phyloP scores from a whole-genome alignment of 2,888 invertebrate genomes.

The Gibbula magus region DNA sequence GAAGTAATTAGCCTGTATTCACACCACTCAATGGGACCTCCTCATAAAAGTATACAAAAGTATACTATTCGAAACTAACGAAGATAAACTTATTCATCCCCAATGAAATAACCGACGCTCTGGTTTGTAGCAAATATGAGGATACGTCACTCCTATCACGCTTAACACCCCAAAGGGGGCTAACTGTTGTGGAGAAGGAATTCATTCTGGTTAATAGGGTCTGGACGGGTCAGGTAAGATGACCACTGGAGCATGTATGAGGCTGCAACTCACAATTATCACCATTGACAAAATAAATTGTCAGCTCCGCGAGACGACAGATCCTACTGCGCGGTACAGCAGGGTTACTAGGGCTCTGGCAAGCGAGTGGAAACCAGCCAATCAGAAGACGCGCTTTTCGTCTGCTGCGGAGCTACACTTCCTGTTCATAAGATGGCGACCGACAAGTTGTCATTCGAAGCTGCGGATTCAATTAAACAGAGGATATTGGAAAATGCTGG shows the following conservation, averaged over 20 bases:
- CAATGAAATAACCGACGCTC: too few relatives aligned
- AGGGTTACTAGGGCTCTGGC: slow-evolving; percentile 22
- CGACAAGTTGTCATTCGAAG: slow-evolving; percentile 39
- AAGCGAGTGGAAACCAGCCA: slow-evolving; percentile 33
- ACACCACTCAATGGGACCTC: too few relatives aligned
- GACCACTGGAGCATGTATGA: slow-evolving; percentile 9
- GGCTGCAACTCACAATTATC: slow-evolving; percentile 12
- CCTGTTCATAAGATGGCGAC: slow-evolving; percentile 35
- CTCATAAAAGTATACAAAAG: too few relatives aligned
- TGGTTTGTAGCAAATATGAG: too few relatives aligned
- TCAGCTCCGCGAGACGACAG: slow-evolving; percentile 23
- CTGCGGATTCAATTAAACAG: slow-evolving; percentile 40
- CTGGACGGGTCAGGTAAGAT: slow-evolving; percentile 11
- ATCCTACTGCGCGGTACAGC: slow-evolving; percentile 16
- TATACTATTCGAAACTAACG: too few relatives aligned
- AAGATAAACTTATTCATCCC: too few relatives aligned
- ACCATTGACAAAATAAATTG: slow-evolving; percentile 40
- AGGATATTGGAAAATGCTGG: slow-evolving; percentile 38
- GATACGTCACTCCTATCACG: background rate
- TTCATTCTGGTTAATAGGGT: slow-evolving; percentile 6
- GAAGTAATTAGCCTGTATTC: too few relatives aligned
- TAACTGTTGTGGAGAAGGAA: background rate
- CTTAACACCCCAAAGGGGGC: background rate
- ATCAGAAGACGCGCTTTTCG: slow-evolving; percentile 33
- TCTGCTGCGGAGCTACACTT: slow-evolving; percentile 37